Evolutionary conservation across 2,888 invertebrate species (phyloP).

Genomic region (Epistrophe eligans): DNA sequence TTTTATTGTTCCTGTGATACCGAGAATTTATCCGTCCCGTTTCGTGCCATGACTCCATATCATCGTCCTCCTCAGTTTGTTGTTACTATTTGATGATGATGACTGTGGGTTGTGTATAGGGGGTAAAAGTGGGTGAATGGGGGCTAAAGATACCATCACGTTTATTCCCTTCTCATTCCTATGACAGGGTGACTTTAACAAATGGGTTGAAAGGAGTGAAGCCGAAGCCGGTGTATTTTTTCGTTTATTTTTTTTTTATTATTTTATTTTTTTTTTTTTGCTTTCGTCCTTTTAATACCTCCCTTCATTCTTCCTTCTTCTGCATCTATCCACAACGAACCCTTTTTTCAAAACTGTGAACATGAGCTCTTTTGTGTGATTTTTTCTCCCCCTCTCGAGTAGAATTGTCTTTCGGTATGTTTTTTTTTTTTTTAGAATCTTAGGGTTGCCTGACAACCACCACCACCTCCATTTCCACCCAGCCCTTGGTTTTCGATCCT

Average conservation of each 20-base stretch:
- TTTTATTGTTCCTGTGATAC: constrained; percentile 73
- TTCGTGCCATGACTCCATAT: constrained; percentile 7
- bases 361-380: constrained; percentile 75
- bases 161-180: constrained; percentile 49
- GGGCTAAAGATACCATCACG: constrained; percentile 59
- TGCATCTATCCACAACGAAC: constrained; percentile 1
- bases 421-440: constrained; percentile 35
- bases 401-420: constrained; percentile 61
- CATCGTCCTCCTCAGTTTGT: constrained; percentile 22
- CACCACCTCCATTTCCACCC: constrained; percentile 3
- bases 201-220: constrained; percentile 71
- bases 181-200: constrained; percentile 69
- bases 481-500: constrained; percentile 2
- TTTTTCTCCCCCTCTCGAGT: constrained; percentile 54
- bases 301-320: not conserved
- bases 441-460: constrained; percentile 64
- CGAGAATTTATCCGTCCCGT: constrained; percentile 70
- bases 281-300: constrained; percentile 11
- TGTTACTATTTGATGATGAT: constrained; percentile 50
- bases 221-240: constrained; percentile 47
- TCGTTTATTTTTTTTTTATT: constrained; percentile 15
- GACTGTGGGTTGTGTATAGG: not conserved
- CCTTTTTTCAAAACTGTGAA: constrained; percentile 70
- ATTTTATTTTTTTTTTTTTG: constrained; percentile 5
- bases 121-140: constrained; percentile 20